Base-by-base conservation (phyloP, 2,113 vertebrate genomes). In the Emberiza fucata region DNA sequence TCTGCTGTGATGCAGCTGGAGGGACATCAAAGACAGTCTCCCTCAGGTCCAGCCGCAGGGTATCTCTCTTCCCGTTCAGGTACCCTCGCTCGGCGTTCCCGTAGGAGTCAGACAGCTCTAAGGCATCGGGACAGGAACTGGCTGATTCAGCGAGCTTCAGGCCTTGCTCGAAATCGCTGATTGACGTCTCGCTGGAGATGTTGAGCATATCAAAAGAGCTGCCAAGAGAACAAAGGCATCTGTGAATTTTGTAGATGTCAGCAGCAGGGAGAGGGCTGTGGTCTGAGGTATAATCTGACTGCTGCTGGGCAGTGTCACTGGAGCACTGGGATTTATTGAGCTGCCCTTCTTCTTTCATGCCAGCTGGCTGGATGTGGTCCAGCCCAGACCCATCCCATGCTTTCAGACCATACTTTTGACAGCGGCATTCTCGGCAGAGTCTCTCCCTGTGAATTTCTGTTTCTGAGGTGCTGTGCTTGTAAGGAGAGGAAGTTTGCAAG, bases 401-500 rank as follows among this genome's bases (percentile, higher is more conserved):
- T 80, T 97, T 97, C 3, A 65, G 79, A n/a, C 90, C 72, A 0
- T 97, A 95, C 48, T 95, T 96, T 12, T 8, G 93, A 80, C 96
- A 97, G 11, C 2, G 90, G 35, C 97, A 98, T 1, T 95, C 94
- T 80, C 9, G 95, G 88, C 96, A 97, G 24, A 95, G 94, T 39
- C 76, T 91, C 56, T 97, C 93, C 77, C 88, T 86, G 16, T 92
- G 93, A 28, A 91, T 94, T 89, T 97, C 96, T 90, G 51, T 83
- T 71, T 89, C 97, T 44, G 95, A 91, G 61, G 83, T 95, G 77
- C 97, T 98, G 92, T 98, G 98, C 97, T 98, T 99, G 94, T 99
- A 99, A 3, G 99, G 99, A 56, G 99, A 99, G 60, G 99, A 99
- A 12, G 99, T 99, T 96, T 99, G 99, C 80, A 99, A 73, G 23